phyloP scores from a whole-genome alignment of 2,888 invertebrate species.

The Clunio marinus region DNA sequence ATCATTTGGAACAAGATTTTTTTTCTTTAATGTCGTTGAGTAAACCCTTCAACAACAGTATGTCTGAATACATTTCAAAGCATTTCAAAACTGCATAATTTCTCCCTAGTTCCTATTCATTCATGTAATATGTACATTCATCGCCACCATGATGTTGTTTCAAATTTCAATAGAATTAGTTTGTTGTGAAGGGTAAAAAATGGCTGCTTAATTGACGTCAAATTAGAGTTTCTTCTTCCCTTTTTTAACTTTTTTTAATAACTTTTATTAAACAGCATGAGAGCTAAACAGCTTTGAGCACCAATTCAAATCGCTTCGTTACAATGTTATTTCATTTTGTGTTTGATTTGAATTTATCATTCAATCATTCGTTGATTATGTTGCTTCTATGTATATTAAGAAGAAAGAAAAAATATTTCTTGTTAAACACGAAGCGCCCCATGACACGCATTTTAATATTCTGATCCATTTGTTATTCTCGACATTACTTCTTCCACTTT shows the following conservation, averaged over 20 bases:
- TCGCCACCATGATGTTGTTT: not conserved
- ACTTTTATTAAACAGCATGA: conserved; percentile 17
- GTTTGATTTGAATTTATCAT: conserved; percentile 32
- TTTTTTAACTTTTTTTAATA: not conserved
- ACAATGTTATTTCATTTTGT: conserved; percentile 26
- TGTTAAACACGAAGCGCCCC: not conserved
- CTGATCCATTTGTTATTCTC: conserved; percentile 18
- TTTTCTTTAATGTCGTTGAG: too few relatives aligned
- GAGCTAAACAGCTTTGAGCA: conserved; percentile 19
- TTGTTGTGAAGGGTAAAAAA: conserved; percentile 18
- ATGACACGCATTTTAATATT: conserved; percentile 1
- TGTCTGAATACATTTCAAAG: not conserved
- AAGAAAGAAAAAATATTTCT: too few relatives aligned
- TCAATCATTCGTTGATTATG: conserved; percentile 28
- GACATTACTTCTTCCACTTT: not conserved
- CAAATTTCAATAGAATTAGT: conserved; percentile 9
- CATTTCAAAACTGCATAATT: not conserved
- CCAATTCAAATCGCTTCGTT: conserved; percentile 4
- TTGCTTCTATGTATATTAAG: too few relatives aligned
- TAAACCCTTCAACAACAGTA: too few relatives aligned
- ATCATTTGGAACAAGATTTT: too few relatives aligned
- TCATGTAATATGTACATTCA: not conserved
- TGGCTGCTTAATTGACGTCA: conserved; percentile 35
- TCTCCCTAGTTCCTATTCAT: too few relatives aligned
- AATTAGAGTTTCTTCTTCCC: conserved; percentile 17